Conservation (phyloP, 2,888 invertebrate genomes). For the Erebia aethiops region DNA sequence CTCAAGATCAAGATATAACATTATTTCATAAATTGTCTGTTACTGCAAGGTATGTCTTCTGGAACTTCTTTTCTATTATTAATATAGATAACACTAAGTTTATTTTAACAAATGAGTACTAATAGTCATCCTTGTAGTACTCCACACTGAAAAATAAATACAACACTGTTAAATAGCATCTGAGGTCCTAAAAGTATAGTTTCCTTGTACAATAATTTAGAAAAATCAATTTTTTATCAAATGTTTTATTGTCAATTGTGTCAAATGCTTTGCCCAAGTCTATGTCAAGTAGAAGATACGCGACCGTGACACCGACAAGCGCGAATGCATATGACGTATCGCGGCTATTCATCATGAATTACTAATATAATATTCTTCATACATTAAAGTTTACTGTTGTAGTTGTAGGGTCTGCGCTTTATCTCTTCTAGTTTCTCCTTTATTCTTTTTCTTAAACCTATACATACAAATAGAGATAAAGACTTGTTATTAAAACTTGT, state of each 20-base stretch:
- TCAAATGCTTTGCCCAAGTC: neutral
- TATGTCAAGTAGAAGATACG: neutral
- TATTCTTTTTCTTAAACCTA: too few relatives aligned
- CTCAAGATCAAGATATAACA: slow-evolving; percentile 93
- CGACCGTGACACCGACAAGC: too few relatives aligned
- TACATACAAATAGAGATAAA: neutral
- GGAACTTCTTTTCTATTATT: neutral
- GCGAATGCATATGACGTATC: too few relatives aligned
- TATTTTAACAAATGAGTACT: neutral
- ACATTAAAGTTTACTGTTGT: too few relatives aligned
- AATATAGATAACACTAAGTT: neutral
- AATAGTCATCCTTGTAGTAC: neutral
- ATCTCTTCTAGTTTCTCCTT: too few relatives aligned
- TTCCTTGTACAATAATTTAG: neutral
- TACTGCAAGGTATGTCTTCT: slow-evolving; percentile 86
- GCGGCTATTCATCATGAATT: too few relatives aligned
- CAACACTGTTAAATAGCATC: neutral
- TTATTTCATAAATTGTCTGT: slow-evolving; percentile 94
- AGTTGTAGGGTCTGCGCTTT: too few relatives aligned
- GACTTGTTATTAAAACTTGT: neutral
- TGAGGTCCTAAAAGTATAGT: neutral
- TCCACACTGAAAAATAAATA: too few relatives aligned
- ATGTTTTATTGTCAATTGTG: neutral
- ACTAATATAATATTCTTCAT: too few relatives aligned
- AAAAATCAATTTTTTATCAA: neutral